Evolutionary conservation across 2,797 vertebrate species (phyloP), one percentile per base, ranked within the genome.

Genomic region (Phoeniculus purpureus): DNA sequence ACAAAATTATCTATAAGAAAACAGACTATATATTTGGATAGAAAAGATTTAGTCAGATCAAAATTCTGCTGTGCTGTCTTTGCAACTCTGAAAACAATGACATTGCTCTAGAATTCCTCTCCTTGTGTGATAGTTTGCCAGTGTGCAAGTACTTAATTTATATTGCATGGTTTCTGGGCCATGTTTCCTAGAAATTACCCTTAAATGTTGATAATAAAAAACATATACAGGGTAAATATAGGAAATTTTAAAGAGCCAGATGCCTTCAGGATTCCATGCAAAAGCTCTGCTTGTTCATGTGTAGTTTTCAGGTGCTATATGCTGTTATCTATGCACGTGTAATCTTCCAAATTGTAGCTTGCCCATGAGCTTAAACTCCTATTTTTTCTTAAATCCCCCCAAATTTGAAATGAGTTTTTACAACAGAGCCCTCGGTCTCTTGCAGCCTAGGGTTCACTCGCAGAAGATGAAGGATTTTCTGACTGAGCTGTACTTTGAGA

Each of bases 101-200:
- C 6, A 32, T n/a, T 65, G 6, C n/a, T 92, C 7, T 65, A 55
- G 15, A 66, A 45, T 0, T 1, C 1, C 18, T 85, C 27, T 21
- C 6, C 5, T 81, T 85, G 16, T 27, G 13, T 65, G 43, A 54
- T 15, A 9, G 1, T 19, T 87, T 3, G 29, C 51, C 5, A 47
- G 0, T 48, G 7, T 0, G 1, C 43, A 25, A 67, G 2, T 31
- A 32, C 1, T 17, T 15, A 26, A 19, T 86, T 81, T 29, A 51
- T 43, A 4, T 1, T 26, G 9, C n/a, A 2, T 59, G 15, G 20
- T 67, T 62, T 71, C 50, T 43, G 76, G 31, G 13, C 3, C 76
- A 32, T 3, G 2, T 62, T 70, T 84, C 48, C 50, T 60, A 23
- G 19, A 74, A 58, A 14, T 55, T 86, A 26, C 1, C 10, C 4